Evolutionary conservation across 2,113 vertebrate genomes (phyloP).

Genomic region (Microcebus ravelobensis): DNA sequence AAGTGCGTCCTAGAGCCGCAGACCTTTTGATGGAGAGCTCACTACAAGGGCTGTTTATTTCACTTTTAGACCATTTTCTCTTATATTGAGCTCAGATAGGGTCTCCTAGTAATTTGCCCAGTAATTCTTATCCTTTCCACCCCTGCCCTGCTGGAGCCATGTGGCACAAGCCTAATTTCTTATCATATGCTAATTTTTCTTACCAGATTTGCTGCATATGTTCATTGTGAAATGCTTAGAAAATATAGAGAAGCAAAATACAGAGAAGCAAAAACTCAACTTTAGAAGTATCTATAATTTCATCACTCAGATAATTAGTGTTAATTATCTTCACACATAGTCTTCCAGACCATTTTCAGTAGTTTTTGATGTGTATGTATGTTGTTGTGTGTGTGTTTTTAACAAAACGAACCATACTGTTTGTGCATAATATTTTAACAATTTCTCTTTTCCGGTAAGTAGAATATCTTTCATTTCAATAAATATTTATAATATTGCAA

Average conservation of each 20-base stretch:
- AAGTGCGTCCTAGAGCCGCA: background rate
- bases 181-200: background rate
- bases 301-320: background rate
- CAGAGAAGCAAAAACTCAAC: background rate
- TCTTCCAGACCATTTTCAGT: background rate
- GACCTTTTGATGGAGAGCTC: background rate
- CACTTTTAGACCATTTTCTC: background rate
- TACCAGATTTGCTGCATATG: background rate
- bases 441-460: background rate
- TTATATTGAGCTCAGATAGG: background rate
- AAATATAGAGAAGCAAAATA: constrained; percentile 1
- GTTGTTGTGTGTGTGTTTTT: background rate
- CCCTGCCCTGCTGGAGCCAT: background rate
- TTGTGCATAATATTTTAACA: background rate
- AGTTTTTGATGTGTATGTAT: background rate
- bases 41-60: background rate
- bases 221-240: background rate
- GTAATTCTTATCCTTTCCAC: background rate
- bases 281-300: background rate
- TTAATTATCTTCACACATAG: background rate
- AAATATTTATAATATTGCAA: constrained; percentile 1
- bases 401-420: background rate
- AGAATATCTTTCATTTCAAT: background rate
- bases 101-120: background rate
- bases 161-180: background rate